Base-by-base conservation (phyloP, 2,113 vertebrate species). In the Condylura cristata region DNA sequence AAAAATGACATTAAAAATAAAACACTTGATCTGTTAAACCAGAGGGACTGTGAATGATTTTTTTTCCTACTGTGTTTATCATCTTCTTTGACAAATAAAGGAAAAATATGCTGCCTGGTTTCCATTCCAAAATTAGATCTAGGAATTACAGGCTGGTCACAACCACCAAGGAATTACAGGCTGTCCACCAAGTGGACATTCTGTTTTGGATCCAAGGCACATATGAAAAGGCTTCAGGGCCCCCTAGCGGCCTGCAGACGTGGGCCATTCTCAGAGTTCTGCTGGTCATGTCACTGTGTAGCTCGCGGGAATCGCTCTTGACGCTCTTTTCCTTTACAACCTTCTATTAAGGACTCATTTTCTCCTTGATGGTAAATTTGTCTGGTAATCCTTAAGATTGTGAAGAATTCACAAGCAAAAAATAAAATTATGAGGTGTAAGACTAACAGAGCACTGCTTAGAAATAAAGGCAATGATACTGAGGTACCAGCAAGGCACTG, bases 391-490 rank as follows among this genome's bases (percentile, higher is more conserved):
- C 53, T 88, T 88, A 48, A 81, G 53, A 74, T 0, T 66, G 17
- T 92, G 86, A 97, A 86, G 56, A 79, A 96, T 80, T 94, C 68
- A 76, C 26, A 76, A 66, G 48, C 37, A 56, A 87, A 81, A 92
- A 82, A 51, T 95, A 61, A 88, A 91, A 87, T 65, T 51, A 30
- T 5, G 51, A 86, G 58, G 51, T 65, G 46, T 91, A 61, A 81
- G 56, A 74, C 18, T n/a, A 60, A 70, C 86, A 53, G 28, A 88
- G 74, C 12, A 72, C 30, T 60, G 48, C 89, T 95, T 83, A 93
- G 75, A 93, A 70, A 84, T 86, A 22, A 56, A 84, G 61, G 70
- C 14, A 39, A 61, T 34, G 65, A 26, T 60, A 17, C 32, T n/a
- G 58, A 61, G 26, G 76, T 22, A 18, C 48, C 13, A 16, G 44